These are phyloP conservation scores for Anguilla marmorata DNA, from an alignment of 2,797 vertebrate genomes.

Conservation along the genomic window DNA sequence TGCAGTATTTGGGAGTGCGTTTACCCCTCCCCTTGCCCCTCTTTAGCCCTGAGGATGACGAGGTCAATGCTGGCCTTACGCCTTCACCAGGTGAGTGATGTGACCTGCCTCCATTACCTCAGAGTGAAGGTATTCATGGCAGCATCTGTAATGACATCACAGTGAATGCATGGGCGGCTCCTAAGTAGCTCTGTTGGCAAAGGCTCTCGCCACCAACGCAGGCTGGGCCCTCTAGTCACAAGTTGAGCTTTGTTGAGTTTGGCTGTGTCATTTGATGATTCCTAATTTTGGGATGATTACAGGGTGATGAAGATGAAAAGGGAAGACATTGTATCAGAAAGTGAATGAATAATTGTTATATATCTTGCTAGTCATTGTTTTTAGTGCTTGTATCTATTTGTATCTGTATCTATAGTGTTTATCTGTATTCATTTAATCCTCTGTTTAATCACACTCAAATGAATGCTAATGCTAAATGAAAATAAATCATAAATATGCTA, in stretches of 20 bases:
- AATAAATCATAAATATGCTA: background rate
- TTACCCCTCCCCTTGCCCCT: constrained; percentile 83
- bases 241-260: background rate
- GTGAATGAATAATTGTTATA: background rate
- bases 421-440: background rate
- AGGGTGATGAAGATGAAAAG: background rate
- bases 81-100: constrained; percentile 54
- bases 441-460: background rate
- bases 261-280: background rate
- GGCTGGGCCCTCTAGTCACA: background rate
- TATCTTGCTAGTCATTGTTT: background rate
- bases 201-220: background rate
- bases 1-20: constrained; percentile 89
- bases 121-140: background rate
- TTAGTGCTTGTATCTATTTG: background rate
- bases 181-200: background rate
- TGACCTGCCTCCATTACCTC: background rate
- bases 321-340: background rate
- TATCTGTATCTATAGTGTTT: background rate
- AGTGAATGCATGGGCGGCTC: background rate
- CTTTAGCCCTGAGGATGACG: constrained; percentile 34
- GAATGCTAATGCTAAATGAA: background rate
- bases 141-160: background rate
- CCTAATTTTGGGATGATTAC: background rate
- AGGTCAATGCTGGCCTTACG: constrained; percentile 20